Percentiles rank a stretch among this genome's conserved stretches.
phyloP scores from a whole-genome alignment of 2,113 vertebrate genomes.

The Oxyura jamaicensis region DNA sequence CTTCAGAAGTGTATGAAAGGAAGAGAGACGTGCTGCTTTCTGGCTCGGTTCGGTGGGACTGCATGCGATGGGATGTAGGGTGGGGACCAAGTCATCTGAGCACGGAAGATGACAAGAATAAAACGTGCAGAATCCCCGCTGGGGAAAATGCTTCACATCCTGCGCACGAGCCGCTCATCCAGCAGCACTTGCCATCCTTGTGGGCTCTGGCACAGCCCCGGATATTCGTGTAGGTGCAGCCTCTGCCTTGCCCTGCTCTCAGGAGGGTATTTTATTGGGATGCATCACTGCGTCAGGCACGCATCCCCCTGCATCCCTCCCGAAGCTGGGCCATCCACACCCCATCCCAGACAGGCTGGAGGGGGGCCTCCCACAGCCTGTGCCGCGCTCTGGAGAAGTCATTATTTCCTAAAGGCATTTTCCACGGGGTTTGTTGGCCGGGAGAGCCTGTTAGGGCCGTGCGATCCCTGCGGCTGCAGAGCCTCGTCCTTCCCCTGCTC shows the following conservation, averaged over 20 bases:
- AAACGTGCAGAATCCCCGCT: background rate
- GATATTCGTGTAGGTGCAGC: background rate
- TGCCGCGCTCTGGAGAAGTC: conserved; percentile 18
- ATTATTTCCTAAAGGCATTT: conserved; percentile 30
- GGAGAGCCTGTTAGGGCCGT: background rate
- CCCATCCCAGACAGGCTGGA: background rate
- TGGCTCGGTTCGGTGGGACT: background rate
- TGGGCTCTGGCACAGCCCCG: background rate
- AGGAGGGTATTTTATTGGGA: background rate
- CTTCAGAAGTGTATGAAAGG: background rate
- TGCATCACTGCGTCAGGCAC: background rate
- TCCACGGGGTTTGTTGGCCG: background rate
- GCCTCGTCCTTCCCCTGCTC: accelerated
- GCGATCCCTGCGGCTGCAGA: background rate
- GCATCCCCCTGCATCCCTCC: background rate
- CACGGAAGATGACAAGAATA: background rate
- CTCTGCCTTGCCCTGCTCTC: background rate
- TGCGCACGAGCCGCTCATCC: background rate
- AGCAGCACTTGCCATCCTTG: background rate
- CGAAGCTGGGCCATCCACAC: background rate
- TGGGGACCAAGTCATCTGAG: background rate
- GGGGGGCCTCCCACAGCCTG: background rate
- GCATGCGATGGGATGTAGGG: background rate
- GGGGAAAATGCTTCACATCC: background rate
- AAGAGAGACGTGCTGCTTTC: background rate